phyloP scores from a whole-genome alignment of 2,797 vertebrate genomes.

The Tympanoctomys barrerae region DNA sequence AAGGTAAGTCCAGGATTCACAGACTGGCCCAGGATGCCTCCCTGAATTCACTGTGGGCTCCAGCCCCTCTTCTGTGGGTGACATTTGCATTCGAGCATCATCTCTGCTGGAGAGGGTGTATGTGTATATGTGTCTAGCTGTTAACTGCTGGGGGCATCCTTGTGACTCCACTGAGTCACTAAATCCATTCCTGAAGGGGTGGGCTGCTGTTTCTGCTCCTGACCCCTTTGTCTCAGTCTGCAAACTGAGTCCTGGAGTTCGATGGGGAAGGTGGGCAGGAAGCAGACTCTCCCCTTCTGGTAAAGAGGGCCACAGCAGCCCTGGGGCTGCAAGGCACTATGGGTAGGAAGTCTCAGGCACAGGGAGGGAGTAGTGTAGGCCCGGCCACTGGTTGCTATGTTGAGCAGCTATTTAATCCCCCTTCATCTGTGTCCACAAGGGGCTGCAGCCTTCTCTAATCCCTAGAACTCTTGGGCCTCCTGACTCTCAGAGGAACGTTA shows the following conservation, averaged over 20 bases:
- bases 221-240: not conserved
- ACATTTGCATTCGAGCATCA: not conserved
- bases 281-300: not conserved
- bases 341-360: not conserved
- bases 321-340: not conserved
- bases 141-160: not conserved
- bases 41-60: not conserved
- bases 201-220: not conserved
- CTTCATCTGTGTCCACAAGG: not conserved
- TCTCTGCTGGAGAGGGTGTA: not conserved
- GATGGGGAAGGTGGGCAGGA: not conserved
- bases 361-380: no score
- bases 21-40: not conserved
- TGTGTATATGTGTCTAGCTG: not conserved
- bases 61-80: not conserved
- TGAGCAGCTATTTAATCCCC: not conserved
- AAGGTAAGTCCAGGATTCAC: not conserved
- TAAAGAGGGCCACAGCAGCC: not conserved
- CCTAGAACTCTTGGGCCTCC: not conserved
- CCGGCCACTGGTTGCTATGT: not conserved
- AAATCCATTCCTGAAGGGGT: not conserved
- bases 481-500: constrained; percentile 8
- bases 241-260: not conserved
- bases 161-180: not conserved
- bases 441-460: not conserved